Base-by-base conservation (phyloP, 2,113 vertebrate genomes). In the Micronisus gabar region DNA sequence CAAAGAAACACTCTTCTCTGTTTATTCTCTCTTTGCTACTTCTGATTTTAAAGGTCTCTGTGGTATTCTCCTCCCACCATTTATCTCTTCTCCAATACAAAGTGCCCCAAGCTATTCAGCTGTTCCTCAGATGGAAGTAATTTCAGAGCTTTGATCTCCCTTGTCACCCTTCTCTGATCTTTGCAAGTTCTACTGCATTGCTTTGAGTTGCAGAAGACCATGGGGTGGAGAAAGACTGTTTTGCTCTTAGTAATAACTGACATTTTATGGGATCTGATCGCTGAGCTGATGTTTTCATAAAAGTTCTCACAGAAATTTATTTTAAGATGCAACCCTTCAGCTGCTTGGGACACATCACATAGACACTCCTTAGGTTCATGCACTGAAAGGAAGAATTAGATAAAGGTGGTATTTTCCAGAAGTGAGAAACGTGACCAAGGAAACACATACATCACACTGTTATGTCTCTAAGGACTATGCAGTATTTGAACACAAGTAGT, bases 41-140 rank as follows among this genome's bases (percentile, higher is more conserved):
- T 79, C 47, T 79, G 70, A 93, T 65, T 95, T 96, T 75, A 94
- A 96, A 88, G 45, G 84, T 87, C 95, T 93, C 95, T 87, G 48
- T 45, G 75, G 95, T 82, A 79, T 94, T 95, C 78, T 91, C 89
- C 91, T 95, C 91, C 70, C 66, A 93, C 43, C 81, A 94, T 82
- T 79, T 88, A 47, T 90, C 52, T 91, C 84, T 87, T 59, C 30
- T 78, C 38, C 87, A 93, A 40, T 38, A 71, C 1, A 1, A 91
- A 87, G 40, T 36, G 81, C 93, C 78, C 27, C 73, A 75, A 96
- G 95, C 93, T 76, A 94, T 85, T 87, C 83, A 96, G 65, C 65
- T 91, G 86, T 14, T 91, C 47, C 91, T 94, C 94, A 87, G 56
- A 97, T 85, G 87, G 94, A 95, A 96, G 40, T 45, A 2, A 91